Conservation (phyloP, 2,113 vertebrate species). For the Scolopax mira region DNA sequence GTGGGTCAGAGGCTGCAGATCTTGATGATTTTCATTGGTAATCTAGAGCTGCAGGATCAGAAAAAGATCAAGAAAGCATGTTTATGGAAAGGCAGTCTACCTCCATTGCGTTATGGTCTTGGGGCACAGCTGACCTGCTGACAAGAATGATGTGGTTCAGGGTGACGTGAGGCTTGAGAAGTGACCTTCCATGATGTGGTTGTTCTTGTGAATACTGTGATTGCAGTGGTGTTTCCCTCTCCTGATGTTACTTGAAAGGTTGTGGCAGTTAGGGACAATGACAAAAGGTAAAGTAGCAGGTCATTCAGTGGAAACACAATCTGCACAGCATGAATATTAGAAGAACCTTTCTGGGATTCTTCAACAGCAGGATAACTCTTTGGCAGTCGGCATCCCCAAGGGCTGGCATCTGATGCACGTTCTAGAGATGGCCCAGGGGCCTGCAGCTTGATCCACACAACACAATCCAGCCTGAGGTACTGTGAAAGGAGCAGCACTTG, state of each 20-base stretch:
- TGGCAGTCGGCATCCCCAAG: not conserved
- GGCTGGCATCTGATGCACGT: accelerated
- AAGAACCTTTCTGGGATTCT: not conserved
- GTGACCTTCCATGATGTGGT: not conserved
- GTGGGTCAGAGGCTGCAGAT: not conserved
- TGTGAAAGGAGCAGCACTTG: accelerated
- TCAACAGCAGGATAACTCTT: not conserved
- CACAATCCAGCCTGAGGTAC: not conserved
- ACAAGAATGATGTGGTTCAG: not conserved
- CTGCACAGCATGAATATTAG: not conserved
- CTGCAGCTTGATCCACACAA: not conserved
- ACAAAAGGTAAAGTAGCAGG: not conserved
- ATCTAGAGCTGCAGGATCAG: not conserved
- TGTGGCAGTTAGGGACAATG: not conserved
- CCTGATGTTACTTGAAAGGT: not conserved
- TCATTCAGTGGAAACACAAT: not conserved
- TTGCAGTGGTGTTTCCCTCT: not conserved
- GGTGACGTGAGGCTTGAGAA: not conserved
- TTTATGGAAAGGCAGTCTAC: not conserved
- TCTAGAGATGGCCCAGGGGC: not conserved
- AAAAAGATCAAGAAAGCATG: not conserved
- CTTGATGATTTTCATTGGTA: not conserved
- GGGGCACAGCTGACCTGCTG: not conserved
- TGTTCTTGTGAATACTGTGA: accelerated
- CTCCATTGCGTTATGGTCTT: not conserved